Evolutionary conservation across 2,113 vertebrate genomes (phyloP), one percentile per base, ranked within the genome.

Genomic region (Passer montanus): DNA sequence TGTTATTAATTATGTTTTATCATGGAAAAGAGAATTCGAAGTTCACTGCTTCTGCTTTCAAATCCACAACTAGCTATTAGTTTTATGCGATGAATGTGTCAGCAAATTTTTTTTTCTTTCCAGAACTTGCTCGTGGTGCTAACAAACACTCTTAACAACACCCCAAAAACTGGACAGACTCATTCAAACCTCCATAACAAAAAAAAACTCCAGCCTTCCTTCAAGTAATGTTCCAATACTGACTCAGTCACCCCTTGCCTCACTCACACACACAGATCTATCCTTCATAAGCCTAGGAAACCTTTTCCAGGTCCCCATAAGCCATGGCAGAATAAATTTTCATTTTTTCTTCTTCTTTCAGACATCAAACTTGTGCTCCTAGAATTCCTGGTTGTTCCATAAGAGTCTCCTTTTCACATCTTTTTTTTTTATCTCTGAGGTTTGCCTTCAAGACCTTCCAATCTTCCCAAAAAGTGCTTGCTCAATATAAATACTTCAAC

Each of bases 181-280:
- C 95, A 96, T 72, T 96, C 96, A 95, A 95, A 97, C 97, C 96
- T 97, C 97, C 63, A 41, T 62, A 91, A 94, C 46, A 95, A 90
- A 68, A 90, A 68, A 69, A 63, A 75, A 66, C 62, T 81, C 93
- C 94, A 95, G 64, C 91, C 91, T 98, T 95, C 95, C 97, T 98
- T 98, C 98, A 98, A 98, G 97, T 98, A 97, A 93, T 95, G 94
- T 83, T 95, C 97, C 97, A 98, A 97, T 96, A 98, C 94, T 98
- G 98, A 88, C 88, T 90, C 92, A 93, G 56, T 93, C 91, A 94
- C 33, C 72, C 68, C 93, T 92, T 79, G 56, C 35, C 89, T 97
- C 91, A 55, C 13, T 55, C 92, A 93, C 70, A 16, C 83, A 84
- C 46, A 82, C 47, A 78, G 64, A 94, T 96, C 91, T 75, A 73